Evolutionary conservation across 2,797 vertebrate species (phyloP).

Genomic region (Euphonia xanthogaster): DNA sequence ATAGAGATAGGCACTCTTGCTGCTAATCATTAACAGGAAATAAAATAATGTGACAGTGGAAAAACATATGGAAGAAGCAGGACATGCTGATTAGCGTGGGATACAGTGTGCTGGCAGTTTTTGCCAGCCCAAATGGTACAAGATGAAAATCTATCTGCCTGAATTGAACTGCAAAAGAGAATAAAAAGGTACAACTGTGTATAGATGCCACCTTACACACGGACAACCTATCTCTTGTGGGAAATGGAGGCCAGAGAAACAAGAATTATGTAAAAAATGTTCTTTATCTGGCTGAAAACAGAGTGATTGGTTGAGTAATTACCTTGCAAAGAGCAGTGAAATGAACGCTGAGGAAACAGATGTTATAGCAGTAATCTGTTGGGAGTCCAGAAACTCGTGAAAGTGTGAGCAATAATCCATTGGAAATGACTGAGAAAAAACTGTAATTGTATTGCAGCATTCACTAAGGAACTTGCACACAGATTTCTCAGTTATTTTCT

Average conservation of each 20-base stretch:
- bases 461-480: neutral
- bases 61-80: neutral
- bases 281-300: neutral
- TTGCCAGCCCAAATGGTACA: neutral
- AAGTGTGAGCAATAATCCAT: neutral
- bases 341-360: neutral
- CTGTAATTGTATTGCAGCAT: neutral
- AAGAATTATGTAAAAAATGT: neutral
- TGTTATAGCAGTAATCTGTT: constrained; percentile 4
- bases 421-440: neutral
- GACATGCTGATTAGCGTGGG: neutral
- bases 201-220: neutral
- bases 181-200: neutral
- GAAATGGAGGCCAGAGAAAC: neutral
- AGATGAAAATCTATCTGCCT: neutral
- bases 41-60: neutral
- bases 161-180: neutral
- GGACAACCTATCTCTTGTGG: too few species aligned
- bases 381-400: neutral
- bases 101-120: neutral
- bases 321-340: neutral
- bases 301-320: neutral
- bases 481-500: constrained; percentile 10
- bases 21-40: neutral
- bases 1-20: neutral